These are phyloP conservation scores for Cotesia chilonis DNA, from an alignment of 1,140 invertebrate species.

Conservation along the genomic window DNA sequence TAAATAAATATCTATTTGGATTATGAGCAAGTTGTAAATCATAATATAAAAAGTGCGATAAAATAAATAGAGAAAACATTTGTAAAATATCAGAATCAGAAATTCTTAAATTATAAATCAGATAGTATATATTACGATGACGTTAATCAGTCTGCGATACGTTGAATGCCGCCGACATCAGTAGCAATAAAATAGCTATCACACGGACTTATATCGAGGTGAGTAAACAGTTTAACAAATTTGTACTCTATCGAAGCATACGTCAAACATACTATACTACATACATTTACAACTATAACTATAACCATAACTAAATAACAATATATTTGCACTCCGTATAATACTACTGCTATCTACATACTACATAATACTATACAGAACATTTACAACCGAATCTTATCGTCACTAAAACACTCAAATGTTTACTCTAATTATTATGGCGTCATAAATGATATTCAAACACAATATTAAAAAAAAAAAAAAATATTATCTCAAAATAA, in stretches of 20 bases:
- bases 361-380: no score
- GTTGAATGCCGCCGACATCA: background rate
- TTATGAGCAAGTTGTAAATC: background rate
- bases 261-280: background rate
- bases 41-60: background rate
- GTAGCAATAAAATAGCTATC: slow-evolving; percentile 23
- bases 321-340: no score
- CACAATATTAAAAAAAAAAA: no score
- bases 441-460: no score
- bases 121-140: background rate
- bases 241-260: background rate
- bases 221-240: slow-evolving; percentile 19
- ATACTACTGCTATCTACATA: no score
- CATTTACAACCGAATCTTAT: no score
- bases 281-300: background rate
- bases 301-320: no score
- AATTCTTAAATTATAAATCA: background rate
- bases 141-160: background rate
- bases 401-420: no score
- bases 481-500: no score
- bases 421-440: no score
- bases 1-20: slow-evolving; percentile 2
- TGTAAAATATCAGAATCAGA: background rate
- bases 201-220: slow-evolving; percentile 15
- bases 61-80: background rate